Conservation (phyloP, 2,888 invertebrate species). For the Phyllotreta striolata region DNA sequence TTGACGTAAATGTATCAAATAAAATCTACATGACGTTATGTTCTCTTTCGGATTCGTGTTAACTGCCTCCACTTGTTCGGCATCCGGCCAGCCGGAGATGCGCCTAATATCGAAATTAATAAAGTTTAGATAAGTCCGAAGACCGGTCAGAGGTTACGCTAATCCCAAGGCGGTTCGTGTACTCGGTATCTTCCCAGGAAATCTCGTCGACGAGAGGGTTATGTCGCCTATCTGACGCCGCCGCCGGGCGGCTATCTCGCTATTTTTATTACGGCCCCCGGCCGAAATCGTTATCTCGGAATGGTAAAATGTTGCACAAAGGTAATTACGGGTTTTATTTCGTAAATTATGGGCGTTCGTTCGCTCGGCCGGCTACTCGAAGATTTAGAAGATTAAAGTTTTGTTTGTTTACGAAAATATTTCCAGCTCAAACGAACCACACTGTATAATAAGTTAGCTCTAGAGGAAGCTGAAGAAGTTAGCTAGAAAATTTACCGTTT, state of each 20-base stretch:
- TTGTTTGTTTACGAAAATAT: too few species aligned
- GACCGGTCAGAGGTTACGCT: slow-evolving; percentile 29
- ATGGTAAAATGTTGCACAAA: slow-evolving; percentile 17
- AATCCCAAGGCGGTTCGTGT: slow-evolving; percentile 38
- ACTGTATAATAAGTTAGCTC: too few species aligned
- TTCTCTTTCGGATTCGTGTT: too few species aligned
- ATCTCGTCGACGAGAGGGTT: slow-evolving; percentile 34
- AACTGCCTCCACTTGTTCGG: too few species aligned
- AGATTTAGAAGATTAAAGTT: not conserved
- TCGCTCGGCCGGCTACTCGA: slow-evolving; percentile 23
- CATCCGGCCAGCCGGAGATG: too few species aligned
- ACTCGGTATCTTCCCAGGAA: slow-evolving; percentile 42
- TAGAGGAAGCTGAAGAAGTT: too few species aligned
- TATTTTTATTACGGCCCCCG: slow-evolving; percentile 23
- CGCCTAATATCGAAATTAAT: slow-evolving; percentile 27
- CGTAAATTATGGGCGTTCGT: slow-evolving; percentile 23
- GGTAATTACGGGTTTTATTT: slow-evolving; percentile 28
- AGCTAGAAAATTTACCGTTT: too few species aligned
- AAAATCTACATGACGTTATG: too few species aligned
- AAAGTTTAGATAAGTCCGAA: slow-evolving; percentile 30
- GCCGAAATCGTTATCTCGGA: slow-evolving; percentile 27
- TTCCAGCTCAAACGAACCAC: too few species aligned
- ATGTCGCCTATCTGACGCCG: slow-evolving; percentile 25
- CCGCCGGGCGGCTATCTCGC: slow-evolving; percentile 21
- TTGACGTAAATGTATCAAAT: too few species aligned